Percentiles rank a stretch among this genome's conserved stretches.
These are phyloP conservation scores for Bergia sp. DNA, from an alignment of 92 coral and sea anemone species.

Conservation along the genomic window DNA sequence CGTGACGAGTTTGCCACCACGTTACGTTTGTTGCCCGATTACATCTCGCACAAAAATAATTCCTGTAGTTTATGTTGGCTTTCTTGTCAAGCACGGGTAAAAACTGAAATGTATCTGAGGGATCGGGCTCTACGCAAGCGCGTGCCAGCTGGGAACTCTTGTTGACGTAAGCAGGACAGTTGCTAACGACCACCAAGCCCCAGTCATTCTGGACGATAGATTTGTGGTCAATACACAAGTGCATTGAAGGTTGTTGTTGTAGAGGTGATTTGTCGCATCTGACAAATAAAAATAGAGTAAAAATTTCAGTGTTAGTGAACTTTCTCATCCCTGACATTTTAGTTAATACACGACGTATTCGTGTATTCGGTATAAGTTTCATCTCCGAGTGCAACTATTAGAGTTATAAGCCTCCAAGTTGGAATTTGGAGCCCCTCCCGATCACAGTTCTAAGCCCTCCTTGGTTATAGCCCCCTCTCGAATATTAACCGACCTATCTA, in stretches of 20 bases:
- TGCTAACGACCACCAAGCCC: neutral
- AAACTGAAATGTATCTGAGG: too few species aligned
- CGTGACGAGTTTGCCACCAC: neutral
- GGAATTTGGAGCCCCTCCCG: too few species aligned
- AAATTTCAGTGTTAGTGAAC: neutral
- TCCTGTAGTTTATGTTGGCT: too few species aligned
- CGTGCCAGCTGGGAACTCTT: neutral
- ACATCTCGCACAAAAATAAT: too few species aligned
- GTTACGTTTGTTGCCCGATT: neutral
- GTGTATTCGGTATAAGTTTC: too few species aligned
- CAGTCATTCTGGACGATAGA: neutral
- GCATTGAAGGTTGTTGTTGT: neutral
- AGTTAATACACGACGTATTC: neutral
- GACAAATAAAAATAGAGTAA: neutral
- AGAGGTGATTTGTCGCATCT: neutral
- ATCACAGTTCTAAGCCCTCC: too few species aligned
- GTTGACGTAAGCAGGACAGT: too few species aligned
- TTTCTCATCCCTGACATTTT: neutral
- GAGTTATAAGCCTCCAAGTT: too few species aligned
- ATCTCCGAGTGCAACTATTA: too few species aligned
- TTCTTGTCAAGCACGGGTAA: too few species aligned
- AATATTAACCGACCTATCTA: too few species aligned
- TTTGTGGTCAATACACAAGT: neutral
- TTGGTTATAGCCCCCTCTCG: too few species aligned
- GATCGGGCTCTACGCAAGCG: slow-evolving; percentile 1